phyloP scores from a whole-genome alignment of 30 jellyfish, hydroid and myxozoan genomes.

The Mastigias papua region DNA sequence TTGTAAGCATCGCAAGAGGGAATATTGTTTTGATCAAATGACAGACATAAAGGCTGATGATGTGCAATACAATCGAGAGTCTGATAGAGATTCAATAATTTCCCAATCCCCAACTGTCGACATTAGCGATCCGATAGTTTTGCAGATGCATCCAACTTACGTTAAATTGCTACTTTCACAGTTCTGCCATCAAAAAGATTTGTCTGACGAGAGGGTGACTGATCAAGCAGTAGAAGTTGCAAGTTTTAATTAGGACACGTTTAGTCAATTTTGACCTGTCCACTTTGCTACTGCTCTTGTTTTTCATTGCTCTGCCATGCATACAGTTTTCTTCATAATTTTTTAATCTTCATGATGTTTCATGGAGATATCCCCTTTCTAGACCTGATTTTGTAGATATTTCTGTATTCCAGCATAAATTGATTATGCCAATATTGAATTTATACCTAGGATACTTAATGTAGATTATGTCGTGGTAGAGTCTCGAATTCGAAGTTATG shows the following conservation, averaged over 20 bases:
- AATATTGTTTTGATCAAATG: conserved; percentile 15
- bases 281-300: no score
- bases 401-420: no score
- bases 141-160: conserved; percentile 53
- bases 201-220: conserved; percentile 28
- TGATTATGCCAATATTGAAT: no score
- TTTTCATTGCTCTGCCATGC: no score
- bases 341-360: no score
- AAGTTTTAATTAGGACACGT: neutral
- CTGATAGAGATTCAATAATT: neutral
- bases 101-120: neutral
- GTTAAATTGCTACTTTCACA: conserved; percentile 42
- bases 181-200: conserved; percentile 34
- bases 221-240: conserved; percentile 7
- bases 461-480: no score
- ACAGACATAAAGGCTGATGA: neutral
- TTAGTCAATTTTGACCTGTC: no score
- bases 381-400: no score
- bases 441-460: no score
- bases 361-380: no score
- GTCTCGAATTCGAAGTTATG: no score
- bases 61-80: neutral
- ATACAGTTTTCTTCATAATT: no score
- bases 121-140: conserved; percentile 7
- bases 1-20: neutral